Percentiles rank a stretch among this genome's conserved stretches.
phyloP scores from a whole-genome alignment of 2,888 invertebrate genomes.

The Pseudoips prasinana region DNA sequence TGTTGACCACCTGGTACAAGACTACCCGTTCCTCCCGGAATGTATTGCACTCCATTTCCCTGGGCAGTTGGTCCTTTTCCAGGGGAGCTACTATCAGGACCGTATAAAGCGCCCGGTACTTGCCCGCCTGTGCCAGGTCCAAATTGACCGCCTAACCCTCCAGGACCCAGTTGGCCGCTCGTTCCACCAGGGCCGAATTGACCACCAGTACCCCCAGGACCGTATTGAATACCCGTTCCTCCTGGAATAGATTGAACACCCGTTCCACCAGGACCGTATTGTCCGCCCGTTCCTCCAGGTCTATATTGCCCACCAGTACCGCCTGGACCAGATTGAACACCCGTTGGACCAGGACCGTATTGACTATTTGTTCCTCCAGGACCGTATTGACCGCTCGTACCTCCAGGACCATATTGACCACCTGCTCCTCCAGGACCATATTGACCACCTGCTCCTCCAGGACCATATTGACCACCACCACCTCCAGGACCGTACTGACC shows the following conservation, averaged over 20 bases:
- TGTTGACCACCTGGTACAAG: conserved; percentile 3
- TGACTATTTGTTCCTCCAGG: conserved; percentile 8
- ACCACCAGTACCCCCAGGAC: conserved; percentile 9
- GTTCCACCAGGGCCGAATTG: conserved; percentile 10
- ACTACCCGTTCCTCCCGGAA: conserved; percentile 2
- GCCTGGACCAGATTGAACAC: conserved; percentile 3
- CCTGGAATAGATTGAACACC: conserved; percentile 18
- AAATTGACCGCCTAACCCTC: conserved; percentile 9
- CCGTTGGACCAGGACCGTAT: conserved; percentile 6
- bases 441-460: conserved; percentile 12
- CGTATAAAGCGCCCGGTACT: conserved; percentile 13
- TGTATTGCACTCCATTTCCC: conserved; percentile 1
- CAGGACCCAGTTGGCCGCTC: conserved; percentile 1
- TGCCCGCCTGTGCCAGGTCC: not conserved
- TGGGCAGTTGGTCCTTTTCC: not conserved
- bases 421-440: conserved; percentile 10
- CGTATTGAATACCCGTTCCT: conserved; percentile 10
- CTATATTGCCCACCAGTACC: conserved; percentile 6
- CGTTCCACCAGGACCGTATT: conserved; percentile 4
- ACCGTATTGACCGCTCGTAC: conserved; percentile 14
- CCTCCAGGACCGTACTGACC: conserved; percentile 15
- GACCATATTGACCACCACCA: conserved; percentile 3
- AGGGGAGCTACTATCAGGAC: not conserved
- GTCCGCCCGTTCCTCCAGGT: conserved; percentile 9
- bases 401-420: conserved; percentile 10